A percentile compares a stretch with the other conserved stretches of the same genome.
Conservation (phyloP, 2,797 vertebrate genomes). For the Mus caroli region DNA sequence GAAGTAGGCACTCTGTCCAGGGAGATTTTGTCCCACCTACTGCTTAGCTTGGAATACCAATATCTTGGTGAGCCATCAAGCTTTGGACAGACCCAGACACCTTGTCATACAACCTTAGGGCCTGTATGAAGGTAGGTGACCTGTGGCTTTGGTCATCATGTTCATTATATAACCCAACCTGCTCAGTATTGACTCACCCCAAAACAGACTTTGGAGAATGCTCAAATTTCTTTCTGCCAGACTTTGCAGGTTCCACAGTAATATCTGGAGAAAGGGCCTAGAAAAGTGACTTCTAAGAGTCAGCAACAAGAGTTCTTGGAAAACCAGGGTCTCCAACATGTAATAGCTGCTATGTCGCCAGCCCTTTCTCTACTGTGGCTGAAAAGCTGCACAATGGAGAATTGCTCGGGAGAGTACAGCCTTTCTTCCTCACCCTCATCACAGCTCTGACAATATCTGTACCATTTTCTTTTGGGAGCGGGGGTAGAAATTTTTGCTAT, state of each 20-base stretch:
- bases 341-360: slow-evolving; percentile 83
- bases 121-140: neutral
- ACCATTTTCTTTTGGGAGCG: neutral
- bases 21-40: slow-evolving; percentile 86
- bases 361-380: slow-evolving; percentile 84
- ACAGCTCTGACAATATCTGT: slow-evolving; percentile 7
- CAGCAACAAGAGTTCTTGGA: slow-evolving; percentile 84
- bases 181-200: slow-evolving; percentile 92
- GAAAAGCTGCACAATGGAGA: neutral
- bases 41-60: slow-evolving; percentile 44
- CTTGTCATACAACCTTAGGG: neutral
- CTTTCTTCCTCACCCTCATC: neutral
- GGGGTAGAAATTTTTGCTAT: neutral
- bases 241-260: slow-evolving; percentile 86
- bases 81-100: neutral
- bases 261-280: slow-evolving; percentile 94
- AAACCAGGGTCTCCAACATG: slow-evolving; percentile 82
- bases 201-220: slow-evolving; percentile 76
- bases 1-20: slow-evolving; percentile 84
- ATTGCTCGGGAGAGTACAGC: neutral
- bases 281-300: slow-evolving; percentile 93
- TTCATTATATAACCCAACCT: slow-evolving; percentile 88
- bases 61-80: neutral
- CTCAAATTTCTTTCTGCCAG: slow-evolving; percentile 86
- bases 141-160: slow-evolving; percentile 39